Base-by-base conservation (phyloP, 2,888 invertebrate species). In the Euplexia lucipara region DNA sequence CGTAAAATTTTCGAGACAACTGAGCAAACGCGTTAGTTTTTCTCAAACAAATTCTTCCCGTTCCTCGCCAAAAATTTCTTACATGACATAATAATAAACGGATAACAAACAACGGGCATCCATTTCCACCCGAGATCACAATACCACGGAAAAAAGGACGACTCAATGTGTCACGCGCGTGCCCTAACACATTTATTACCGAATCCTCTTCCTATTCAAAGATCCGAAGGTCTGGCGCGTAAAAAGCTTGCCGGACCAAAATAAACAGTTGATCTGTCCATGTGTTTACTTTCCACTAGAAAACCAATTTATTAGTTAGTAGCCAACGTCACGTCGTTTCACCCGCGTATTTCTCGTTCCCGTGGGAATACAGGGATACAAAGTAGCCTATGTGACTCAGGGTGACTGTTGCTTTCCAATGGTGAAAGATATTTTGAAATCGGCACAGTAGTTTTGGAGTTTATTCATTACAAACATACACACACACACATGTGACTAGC, bases 211-310 rank as follows among this genome's bases (percentile, higher is more conserved):
- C 61, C 32, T 47, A 16, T 16, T 67, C 20, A 30, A 30, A 53
- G 20, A n/a, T 7, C 2, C 9, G 3, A 61, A 18, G 8, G 69
- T 18, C 1, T 22, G 20, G 20, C 12, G 1, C 14, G 30, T 18
- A 22, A 53, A 67, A 68, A 42, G 37, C 14, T 68, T 48, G 14
- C 35, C 10, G 20, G 7, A 41, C 12, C 18, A 54, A 54, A 51
- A 44, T 49, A 63, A 44, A 69, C 30, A 49, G 20, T 41, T 6
- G 2, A 4, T 32, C 9, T 12, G 10, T 16, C 37, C 26, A 14
- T 67, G 14, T 44, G 20, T 62, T 51, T 45, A 34, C 44, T 71
- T 26, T 9, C 14, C 26, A 30, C 34, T 71, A 14, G n/a, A 61
- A 4, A 60, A 49, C 2, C 48, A 49, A 70, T 70, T 37, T 8